These are phyloP conservation scores for Leucoraja erinaceus DNA, from an alignment of 2,113 vertebrate genomes.

Conservation along the genomic window DNA sequence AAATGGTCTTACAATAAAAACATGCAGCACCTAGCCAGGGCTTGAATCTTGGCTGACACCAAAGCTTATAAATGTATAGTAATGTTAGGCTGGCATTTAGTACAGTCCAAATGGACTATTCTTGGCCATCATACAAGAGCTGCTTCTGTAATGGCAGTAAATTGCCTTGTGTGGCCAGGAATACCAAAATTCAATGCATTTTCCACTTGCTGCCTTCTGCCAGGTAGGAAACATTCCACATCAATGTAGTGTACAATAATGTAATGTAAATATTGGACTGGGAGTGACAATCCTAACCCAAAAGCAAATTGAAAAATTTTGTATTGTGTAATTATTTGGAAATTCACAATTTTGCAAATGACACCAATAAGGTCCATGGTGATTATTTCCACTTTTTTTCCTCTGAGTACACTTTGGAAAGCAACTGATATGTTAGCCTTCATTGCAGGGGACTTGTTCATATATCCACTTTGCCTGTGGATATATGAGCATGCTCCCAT, in stretches of 20 bases:
- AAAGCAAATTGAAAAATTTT: neutral
- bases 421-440: no score
- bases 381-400: neutral
- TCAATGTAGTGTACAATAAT: neutral
- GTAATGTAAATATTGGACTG: neutral
- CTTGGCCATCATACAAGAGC: neutral
- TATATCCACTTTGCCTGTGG: neutral
- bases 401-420: neutral
- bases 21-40: neutral
- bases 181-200: neutral
- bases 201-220: neutral
- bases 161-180: neutral
- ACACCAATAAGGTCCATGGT: neutral
- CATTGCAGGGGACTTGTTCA: no score
- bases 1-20: constrained; percentile 16
- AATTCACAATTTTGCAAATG: neutral
- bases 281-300: neutral
- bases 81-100: constrained; percentile 9
- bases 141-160: neutral
- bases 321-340: neutral
- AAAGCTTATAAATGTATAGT: neutral
- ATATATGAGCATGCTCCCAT: neutral
- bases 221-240: neutral
- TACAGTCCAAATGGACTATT: neutral
- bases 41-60: neutral